Evolutionary conservation across 1,140 invertebrate genomes (phyloP).

Genomic region (Pseudomyrmex flavicornis): DNA sequence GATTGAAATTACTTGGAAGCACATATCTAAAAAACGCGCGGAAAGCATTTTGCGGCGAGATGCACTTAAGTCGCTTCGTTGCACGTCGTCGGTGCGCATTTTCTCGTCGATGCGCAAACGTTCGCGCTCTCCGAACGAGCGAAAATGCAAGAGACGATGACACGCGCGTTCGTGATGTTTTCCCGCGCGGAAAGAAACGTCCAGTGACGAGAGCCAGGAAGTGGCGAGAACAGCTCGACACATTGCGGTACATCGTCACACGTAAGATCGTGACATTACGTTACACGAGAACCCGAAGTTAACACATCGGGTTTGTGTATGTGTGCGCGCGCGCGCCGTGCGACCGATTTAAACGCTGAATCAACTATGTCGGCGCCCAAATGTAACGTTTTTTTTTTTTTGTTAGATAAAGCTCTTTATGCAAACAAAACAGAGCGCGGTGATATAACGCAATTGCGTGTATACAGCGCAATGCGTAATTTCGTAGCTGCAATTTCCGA

Average conservation of each 20-base stretch:
- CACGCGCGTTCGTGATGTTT: slow-evolving; percentile 54
- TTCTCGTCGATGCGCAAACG: slow-evolving; percentile 42
- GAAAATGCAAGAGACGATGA: slow-evolving; percentile 49
- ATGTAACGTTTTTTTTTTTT: neutral
- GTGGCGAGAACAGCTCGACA: slow-evolving; percentile 19
- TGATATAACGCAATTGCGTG: neutral
- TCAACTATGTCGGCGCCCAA: slow-evolving; percentile 5
- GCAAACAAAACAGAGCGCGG: neutral
- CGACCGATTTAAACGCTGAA: slow-evolving; percentile 39
- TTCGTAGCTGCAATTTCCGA: too few species aligned
- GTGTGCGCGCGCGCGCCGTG: neutral
- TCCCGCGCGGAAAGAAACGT: slow-evolving; percentile 51
- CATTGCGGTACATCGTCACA: slow-evolving; percentile 52
- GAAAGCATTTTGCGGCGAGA: neutral
- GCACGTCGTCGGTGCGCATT: neutral
- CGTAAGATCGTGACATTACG: slow-evolving; percentile 53
- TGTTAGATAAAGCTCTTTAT: slow-evolving; percentile 33
- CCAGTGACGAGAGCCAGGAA: slow-evolving; percentile 39
- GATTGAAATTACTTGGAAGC: slow-evolving; percentile 1
- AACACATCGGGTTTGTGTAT: neutral
- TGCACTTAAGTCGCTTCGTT: slow-evolving; percentile 17
- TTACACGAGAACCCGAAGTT: slow-evolving; percentile 31
- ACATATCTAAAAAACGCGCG: slow-evolving; percentile 12
- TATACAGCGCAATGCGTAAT: too few species aligned
- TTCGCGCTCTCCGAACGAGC: slow-evolving; percentile 39